Base-by-base conservation (phyloP, 2,797 vertebrate genomes). In the Channallabes apus region DNA sequence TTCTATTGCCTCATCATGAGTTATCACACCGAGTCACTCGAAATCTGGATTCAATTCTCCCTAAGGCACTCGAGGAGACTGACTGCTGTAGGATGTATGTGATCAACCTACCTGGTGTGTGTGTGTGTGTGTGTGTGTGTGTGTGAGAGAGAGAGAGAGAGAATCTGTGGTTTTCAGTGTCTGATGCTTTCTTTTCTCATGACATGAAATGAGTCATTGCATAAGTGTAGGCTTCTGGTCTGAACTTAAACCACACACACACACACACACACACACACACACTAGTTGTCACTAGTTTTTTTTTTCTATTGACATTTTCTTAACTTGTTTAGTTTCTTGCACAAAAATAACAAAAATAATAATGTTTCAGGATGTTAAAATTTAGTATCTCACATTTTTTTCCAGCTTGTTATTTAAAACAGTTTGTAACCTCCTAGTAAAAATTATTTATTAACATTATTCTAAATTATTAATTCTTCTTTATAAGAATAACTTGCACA, bases 1-100 rank as follows among this genome's bases (percentile, higher is more conserved):
- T 76, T 76, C 51, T 76, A 29, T 76, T 76, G 73, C 73, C 73
- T 76, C 73, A 76, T 76, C 73, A 76, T 18, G 8, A 76, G 73
- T 76, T 76, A 56, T 76, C 51, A 56, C 51, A 32, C 73, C 0
- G 51, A 27, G 27, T 8, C 51, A 29, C 51, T 76, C 4, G 27
- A 29, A 32, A 58, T 76, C 73, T 58, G n/a, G 73, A 76, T 54
- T 76, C 73, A 58, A 76, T 56, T 75, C 73, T 76, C 7, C 51
- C 51, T 15, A 76, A 76, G 51, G 27, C 27, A 76, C n/a, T 76
- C 22, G 17, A 58, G 29, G 27, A 76, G 15, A 29, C 73, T 75
- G 71, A 54, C 12, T 51, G 72, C n/a, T n/a, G 41, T 29, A 24
- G 20, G 18, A 22, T 38, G 32, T 69, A 29, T 32, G 17, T 65